phyloP scores from a whole-genome alignment of 2,113 vertebrate genomes.

The Antidorcas marsupialis region DNA sequence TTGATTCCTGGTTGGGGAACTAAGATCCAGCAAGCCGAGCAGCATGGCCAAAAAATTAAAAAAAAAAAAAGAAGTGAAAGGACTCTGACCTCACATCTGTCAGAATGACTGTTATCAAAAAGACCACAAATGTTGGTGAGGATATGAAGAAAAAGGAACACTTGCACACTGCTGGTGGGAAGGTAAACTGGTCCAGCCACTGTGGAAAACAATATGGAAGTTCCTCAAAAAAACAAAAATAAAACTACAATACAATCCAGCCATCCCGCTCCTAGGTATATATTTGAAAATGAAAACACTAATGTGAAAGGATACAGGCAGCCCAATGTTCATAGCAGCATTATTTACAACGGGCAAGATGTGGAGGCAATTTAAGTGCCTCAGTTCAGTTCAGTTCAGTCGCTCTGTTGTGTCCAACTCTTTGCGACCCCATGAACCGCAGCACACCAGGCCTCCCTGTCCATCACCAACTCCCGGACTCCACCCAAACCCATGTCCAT shows the following conservation, averaged over 20 bases:
- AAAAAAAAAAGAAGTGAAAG: not conserved
- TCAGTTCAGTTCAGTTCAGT: not conserved
- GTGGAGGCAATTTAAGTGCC: not conserved
- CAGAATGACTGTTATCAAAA: not conserved
- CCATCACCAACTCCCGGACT: not conserved
- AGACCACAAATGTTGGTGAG: not conserved
- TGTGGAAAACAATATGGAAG: not conserved
- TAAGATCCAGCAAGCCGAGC: not conserved
- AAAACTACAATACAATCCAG: not conserved
- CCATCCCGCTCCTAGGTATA: not conserved
- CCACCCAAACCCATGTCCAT: not conserved
- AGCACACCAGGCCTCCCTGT: not conserved
- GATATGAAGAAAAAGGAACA: not conserved
- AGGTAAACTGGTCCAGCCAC: not conserved
- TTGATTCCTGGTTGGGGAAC: not conserved
- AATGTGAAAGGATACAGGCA: not conserved
- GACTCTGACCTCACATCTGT: not conserved
- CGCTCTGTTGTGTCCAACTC: rapidly evolving
- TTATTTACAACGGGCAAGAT: not conserved
- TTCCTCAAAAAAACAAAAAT: not conserved
- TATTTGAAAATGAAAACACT: not conserved
- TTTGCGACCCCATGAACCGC: not conserved
- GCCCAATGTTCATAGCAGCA: not conserved
- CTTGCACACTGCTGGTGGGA: not conserved
- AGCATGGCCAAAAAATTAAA: not conserved